Base-by-base conservation (phyloP, 2,113 vertebrate species). In the Illadopsis cleaveri region DNA sequence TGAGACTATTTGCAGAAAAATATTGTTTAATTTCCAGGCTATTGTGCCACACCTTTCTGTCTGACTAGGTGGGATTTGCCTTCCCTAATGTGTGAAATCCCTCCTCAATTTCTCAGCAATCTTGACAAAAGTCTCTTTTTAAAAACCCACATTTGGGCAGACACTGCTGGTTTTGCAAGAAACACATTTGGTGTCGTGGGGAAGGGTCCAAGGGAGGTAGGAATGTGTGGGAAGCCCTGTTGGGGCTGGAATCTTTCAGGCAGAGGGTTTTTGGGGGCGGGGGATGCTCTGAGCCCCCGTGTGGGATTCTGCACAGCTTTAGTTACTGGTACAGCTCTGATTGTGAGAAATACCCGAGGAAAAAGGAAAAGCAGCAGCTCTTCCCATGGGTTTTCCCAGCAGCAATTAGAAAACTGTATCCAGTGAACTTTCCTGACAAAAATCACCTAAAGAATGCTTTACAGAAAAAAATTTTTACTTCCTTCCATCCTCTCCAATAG, bases 351-450 rank as follows among this genome's bases (percentile, higher is more conserved):
- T 53, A 51, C 65, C 66, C 0, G 11, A 68, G 89, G 70, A 71
- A 37, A 73, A n/a, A 85, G 57, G 70, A 61, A 33, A 78, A 62
- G 44, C 3, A 81, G 69, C 37, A 66, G 56, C 30, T 75, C 58
- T 51, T 83, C 86, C 91, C 20, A 0, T 3, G 77, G 64, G 80
- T 62, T 86, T 57, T 65, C 31, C 56, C 62, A 60, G 58, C 44
- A 94, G 65, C 86, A 86, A 69, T 94, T 96, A 92, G 27, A 80
- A 89, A 83, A 60, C 18, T 28, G 0, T 1, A 94, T 12, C 65
- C 33, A 85, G 51, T 56, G 68, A 61, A 66, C 40, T 94, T 86
- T 50, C 82, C 72, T 57, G 60, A 53, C 44, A 72, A 94, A 86
- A 93, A 61, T 33, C 57, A 40, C 50, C 61, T 82, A 20, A 44